Evolutionary conservation across 2,113 vertebrate genomes (phyloP).

Genomic region (Nibea albiflora): DNA sequence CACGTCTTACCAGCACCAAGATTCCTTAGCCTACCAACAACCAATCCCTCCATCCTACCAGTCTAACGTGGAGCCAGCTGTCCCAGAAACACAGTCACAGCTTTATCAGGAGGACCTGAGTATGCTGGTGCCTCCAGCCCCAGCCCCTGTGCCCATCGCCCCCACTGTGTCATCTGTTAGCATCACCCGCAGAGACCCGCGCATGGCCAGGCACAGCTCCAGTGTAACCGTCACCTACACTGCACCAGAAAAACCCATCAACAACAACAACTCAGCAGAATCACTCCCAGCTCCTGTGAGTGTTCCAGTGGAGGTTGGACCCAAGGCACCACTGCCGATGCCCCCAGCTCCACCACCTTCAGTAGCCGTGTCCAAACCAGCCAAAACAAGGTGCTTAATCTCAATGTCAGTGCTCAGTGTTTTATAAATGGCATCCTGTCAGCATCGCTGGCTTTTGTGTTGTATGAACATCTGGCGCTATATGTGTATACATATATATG

Average conservation of each 20-base stretch:
- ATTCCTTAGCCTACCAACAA: constrained; percentile 49
- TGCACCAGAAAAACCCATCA: constrained; percentile 51
- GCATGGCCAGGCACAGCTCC: constrained; percentile 86
- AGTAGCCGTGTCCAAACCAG: constrained; percentile 83
- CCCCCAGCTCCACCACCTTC: constrained; percentile 79
- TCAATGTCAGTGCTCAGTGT: too few relatives aligned
- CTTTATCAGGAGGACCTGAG: constrained; percentile 69
- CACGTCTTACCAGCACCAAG: constrained; percentile 48
- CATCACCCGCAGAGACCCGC: constrained; percentile 92
- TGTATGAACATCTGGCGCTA: too few relatives aligned
- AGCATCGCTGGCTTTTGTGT: too few relatives aligned
- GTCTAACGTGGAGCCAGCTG: constrained; percentile 60
- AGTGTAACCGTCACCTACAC: constrained; percentile 46
- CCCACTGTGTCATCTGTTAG: constrained; percentile 88
- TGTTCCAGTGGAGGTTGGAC: constrained; percentile 58
- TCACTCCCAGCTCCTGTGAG: constrained; percentile 42
- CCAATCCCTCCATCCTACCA: constrained; percentile 32
- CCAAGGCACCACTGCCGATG: constrained; percentile 75
- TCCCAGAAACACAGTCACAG: constrained; percentile 63
- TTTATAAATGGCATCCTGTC: too few relatives aligned
- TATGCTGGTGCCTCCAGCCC: constrained; percentile 35
- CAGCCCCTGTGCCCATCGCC: constrained; percentile 36
- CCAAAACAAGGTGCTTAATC: constrained; percentile 85
- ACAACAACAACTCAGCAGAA: constrained; percentile 24
- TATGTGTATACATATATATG: too few relatives aligned